Evolutionary conservation across 2,888 invertebrate genomes (phyloP).

Genomic region (Dyspetes luteomarginatus): DNA sequence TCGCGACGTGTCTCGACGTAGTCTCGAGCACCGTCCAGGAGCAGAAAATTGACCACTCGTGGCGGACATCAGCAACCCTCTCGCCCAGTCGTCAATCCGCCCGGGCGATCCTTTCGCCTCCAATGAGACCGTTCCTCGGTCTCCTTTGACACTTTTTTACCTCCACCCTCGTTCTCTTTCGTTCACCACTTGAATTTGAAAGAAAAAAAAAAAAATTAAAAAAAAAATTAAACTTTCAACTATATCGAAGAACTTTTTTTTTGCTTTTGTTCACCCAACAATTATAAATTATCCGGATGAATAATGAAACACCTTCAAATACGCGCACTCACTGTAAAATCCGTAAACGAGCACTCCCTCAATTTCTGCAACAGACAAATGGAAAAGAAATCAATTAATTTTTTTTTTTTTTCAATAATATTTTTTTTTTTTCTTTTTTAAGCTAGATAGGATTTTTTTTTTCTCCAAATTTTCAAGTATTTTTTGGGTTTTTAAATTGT

Average conservation of each 20-base stretch:
- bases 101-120: conserved; percentile 66
- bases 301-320: conserved; percentile 31
- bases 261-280: background rate
- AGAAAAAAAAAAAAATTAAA: too few species aligned
- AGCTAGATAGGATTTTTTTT: too few species aligned
- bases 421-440: too few species aligned
- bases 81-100: conserved; percentile 71
- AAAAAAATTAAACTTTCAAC: too few species aligned
- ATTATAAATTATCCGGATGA: background rate
- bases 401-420: too few species aligned
- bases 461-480: background rate
- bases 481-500: background rate
- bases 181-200: conserved; percentile 12
- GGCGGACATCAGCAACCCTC: conserved; percentile 80
- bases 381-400: background rate
- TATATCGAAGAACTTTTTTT: too few species aligned
- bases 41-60: conserved; percentile 73
- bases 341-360: conserved; percentile 18
- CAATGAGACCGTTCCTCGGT: conserved; percentile 64
- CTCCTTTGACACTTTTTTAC: conserved; percentile 7
- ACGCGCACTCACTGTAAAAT: conserved; percentile 55
- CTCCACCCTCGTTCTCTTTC: conserved; percentile 32
- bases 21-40: conserved; percentile 74
- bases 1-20: conserved; percentile 67
- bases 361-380: conserved; percentile 38